Evolutionary conservation across 2,888 invertebrate genomes (phyloP), one percentile per base, ranked within the genome.

Genomic region (Calephelis perditalis): DNA sequence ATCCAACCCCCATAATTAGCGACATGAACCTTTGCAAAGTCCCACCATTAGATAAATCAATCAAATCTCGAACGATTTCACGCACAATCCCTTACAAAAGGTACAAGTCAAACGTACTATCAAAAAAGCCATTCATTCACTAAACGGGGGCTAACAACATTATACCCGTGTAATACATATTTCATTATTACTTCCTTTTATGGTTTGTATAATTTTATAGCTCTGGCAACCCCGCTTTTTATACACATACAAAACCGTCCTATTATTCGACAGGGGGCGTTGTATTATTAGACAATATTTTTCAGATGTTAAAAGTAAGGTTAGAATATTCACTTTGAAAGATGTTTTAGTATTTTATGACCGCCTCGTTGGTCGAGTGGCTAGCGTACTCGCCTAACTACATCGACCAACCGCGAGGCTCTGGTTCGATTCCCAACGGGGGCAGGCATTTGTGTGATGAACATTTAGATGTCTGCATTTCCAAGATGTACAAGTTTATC

Each of bases 131-230:
- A 83, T 86, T 85, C 84, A 82, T 75, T 68, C 67, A 70, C 49
- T 78, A 82, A 86, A 81, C 81, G 79, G 84, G 79, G 81, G 78
- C 85, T 87, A 87, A 89, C 90, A 89, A 88, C 88, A 86, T 89
- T 87, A 89, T 90, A 86, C 84, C 79, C 85, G 78, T 90, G 89
- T 90, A 84, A 90, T 89, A 90, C 88, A 89, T 89, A 88, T 89
- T 89, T 88, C 87, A 89, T 88, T 86, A 88, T 88, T 86, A 85
- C 84, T 82, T 84, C 86, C 86, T 84, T 74, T 86, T 86, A 86
- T 86, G 77, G 79, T 70, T 76, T 81, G 78, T 86, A 86, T 86
- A 81, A 86, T 88, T 89, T 89, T 88, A 87, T 87, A 75, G 78
- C 59, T 26, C 78, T 76, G 70, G 84, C 84, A 84, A 77, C 82